Evolutionary conservation across 2,797 vertebrate species (phyloP).

Genomic region (Ateles fusciceps): DNA sequence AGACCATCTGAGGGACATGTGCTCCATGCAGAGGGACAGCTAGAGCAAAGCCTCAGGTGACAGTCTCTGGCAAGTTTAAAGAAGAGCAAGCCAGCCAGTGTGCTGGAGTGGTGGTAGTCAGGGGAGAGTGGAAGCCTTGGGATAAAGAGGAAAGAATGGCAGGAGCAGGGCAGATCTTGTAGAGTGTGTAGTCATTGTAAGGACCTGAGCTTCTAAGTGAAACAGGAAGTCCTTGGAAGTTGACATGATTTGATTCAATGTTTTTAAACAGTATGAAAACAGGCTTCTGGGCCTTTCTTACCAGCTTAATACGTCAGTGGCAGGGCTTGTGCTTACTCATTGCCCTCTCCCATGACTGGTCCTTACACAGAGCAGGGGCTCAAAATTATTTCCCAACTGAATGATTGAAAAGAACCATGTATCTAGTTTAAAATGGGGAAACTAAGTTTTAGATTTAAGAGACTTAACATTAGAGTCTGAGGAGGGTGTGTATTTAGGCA

Average conservation of each 20-base stretch:
- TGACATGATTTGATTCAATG: neutral
- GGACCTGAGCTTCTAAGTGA: neutral
- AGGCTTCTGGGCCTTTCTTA: neutral
- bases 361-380: neutral
- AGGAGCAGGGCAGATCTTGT: fast-evolving
- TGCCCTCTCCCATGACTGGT: neutral
- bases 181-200: neutral
- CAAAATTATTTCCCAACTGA: neutral
- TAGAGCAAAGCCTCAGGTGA: neutral
- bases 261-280: neutral
- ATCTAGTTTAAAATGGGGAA: neutral
- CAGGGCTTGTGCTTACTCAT: neutral
- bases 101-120: neutral
- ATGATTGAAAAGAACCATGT: neutral
- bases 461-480: neutral
- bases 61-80: neutral
- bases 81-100: neutral
- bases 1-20: neutral
- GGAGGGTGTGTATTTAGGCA: neutral
- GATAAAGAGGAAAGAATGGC: neutral
- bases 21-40: neutral
- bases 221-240: neutral
- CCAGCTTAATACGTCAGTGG: fast-evolving
- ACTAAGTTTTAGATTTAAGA: neutral
- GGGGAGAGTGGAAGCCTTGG: neutral